Base-by-base conservation (phyloP, 2,888 invertebrate species). In the Drosophila limbata region DNA sequence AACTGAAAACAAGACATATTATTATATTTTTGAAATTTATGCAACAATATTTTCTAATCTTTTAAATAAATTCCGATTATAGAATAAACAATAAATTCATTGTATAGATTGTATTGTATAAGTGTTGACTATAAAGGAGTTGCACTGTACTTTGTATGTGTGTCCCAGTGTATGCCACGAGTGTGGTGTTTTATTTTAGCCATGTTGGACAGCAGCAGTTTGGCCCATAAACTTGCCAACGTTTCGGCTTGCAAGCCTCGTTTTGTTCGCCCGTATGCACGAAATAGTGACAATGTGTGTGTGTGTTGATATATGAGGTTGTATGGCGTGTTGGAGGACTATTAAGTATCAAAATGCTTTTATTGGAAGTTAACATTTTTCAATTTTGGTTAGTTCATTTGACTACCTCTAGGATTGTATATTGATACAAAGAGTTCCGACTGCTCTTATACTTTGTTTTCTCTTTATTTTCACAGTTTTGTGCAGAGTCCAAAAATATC, bases 141-240 rank as follows among this genome's bases (percentile, higher is more conserved):
- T 13, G 9, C 4, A 35, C 28, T 42, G 31, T 56, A 56, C 21
- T 33, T 31, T 8, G 17, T 42, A 44, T 47, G 37, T 47, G 37
- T 19, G 31, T 40, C 28, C 6, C n/a, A 37, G 35, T 35, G 13
- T 25, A n/a, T 28, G 40, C 11, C 9, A 13, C 1, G n/a, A 17
- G 13, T 33, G 15, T 31, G 17, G 33, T 56, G 42, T 35, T 42
- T 40, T 50, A 15, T 51, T 39, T 50, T 56, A 21, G 45, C 39
- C 57, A 51, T 70, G 53, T 63, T 33, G 50, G 45, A 59, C 73
- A 72, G 40, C 74, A 63, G 61, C 61, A 50, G 62, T 53, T 60
- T 57, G 51, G 42, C 45, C 73, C 65, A 69, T 77, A 73, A 76
- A 68, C 53, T 59, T 64, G 47, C 40, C 39, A 45, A 28, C 44